Evolutionary conservation across 2,797 vertebrate species (phyloP).

Genomic region (Hypotaenidia okinawae): DNA sequence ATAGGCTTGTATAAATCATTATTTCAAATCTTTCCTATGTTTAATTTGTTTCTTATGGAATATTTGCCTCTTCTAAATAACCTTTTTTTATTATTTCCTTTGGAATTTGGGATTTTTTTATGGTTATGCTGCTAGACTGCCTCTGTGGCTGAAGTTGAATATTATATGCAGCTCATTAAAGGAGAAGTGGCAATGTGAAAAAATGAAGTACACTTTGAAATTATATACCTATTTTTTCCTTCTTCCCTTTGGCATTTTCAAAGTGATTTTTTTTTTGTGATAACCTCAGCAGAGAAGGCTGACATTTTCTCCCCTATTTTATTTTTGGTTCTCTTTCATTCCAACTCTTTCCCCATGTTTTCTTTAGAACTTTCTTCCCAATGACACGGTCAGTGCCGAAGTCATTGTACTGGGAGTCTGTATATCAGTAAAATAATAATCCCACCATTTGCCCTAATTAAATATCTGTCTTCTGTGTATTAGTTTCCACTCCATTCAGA

Average conservation of each 20-base stretch:
- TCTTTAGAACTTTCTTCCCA: neutral
- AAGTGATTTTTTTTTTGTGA: neutral
- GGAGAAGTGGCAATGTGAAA: neutral
- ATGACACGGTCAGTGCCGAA: neutral
- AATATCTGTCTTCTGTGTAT: slow-evolving; percentile 10
- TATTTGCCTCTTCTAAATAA: neutral
- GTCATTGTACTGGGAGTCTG: neutral
- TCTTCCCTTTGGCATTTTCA: neutral
- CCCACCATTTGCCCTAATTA: slow-evolving; percentile 23
- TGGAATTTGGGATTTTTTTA: neutral
- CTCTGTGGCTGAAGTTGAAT: neutral
- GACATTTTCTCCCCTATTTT: neutral
- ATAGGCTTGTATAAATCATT: rapidly evolving
- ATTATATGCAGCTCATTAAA: neutral
- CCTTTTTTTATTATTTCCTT: neutral
- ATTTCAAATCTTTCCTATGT: neutral
- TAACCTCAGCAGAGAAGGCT: neutral
- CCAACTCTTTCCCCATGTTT: neutral
- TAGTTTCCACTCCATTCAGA: slow-evolving; percentile 27
- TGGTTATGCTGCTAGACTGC: neutral
- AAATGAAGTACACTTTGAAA: neutral
- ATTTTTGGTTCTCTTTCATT: neutral
- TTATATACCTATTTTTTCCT: neutral
- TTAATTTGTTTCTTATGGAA: neutral
- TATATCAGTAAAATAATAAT: neutral